A percentile compares a stretch with the other conserved stretches of the same genome.
Evolutionary conservation across 35 echinoderm and acorn worm species (phyloP).

Genomic region (Stichopus chloronotus): DNA sequence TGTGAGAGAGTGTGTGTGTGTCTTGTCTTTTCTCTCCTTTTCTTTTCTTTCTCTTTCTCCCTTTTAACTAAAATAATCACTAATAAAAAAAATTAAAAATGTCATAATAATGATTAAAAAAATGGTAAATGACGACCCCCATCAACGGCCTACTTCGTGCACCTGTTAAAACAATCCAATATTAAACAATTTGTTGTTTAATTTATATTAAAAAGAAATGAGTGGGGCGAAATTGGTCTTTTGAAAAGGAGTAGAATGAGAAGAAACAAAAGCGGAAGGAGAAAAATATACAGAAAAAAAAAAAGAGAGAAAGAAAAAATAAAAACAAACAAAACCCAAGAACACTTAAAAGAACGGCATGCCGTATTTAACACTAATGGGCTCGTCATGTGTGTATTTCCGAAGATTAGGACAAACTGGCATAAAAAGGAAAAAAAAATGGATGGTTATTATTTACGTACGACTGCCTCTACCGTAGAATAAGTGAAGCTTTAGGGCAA

Average conservation of each 20-base stretch:
- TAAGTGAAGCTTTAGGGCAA: not conserved
- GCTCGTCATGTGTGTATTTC: not conserved
- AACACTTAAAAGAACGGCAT: not conserved
- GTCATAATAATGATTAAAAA: not conserved
- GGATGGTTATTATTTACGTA: too few species aligned
- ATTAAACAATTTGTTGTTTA: conserved; percentile 52
- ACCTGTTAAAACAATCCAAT: conserved; percentile 54
- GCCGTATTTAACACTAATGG: not conserved
- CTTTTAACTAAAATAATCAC: not conserved
- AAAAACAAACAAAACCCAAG: too few species aligned
- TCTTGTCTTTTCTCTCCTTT: too few species aligned
- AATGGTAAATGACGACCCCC: not conserved
- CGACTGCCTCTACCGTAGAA: not conserved
- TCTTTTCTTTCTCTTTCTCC: not conserved
- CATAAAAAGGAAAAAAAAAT: not conserved
- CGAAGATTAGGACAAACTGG: not conserved
- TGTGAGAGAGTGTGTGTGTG: too few species aligned
- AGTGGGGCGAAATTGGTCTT: not conserved
- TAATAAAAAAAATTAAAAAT: not conserved
- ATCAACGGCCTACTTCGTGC: conserved; percentile 40
- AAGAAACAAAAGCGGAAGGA: too few species aligned
- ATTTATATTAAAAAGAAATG: not conserved
- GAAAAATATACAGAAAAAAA: too few species aligned
- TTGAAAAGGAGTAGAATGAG: too few species aligned
- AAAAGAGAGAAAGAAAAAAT: too few species aligned